Percentiles rank a stretch among this genome's conserved stretches.
phyloP scores from a whole-genome alignment of 2,888 invertebrate genomes.

The Saturnia japonica region DNA sequence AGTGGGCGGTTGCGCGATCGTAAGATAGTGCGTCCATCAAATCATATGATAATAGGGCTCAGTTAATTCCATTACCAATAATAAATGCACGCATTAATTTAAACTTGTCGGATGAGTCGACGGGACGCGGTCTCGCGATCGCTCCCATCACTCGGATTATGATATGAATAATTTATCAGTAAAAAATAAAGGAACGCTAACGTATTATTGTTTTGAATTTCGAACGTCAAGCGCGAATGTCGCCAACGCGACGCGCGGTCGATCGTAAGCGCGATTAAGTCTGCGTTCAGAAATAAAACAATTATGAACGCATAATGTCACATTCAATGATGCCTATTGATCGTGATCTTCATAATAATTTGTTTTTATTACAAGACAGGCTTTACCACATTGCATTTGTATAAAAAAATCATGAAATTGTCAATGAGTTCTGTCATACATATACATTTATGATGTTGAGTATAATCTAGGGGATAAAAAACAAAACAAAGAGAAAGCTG shows the following conservation, averaged over 20 bases:
- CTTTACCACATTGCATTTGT: slow-evolving; percentile 1
- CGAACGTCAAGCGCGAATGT: slow-evolving; percentile 62
- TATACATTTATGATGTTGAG: slow-evolving; percentile 34
- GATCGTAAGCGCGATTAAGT: slow-evolving; percentile 60
- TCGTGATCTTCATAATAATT: slow-evolving; percentile 36
- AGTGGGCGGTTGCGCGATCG: slow-evolving; percentile 72
- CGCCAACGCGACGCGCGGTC: slow-evolving; percentile 40
- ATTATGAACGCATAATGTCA: slow-evolving; percentile 48
- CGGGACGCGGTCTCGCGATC: slow-evolving; percentile 66
- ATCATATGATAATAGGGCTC: slow-evolving; percentile 80
- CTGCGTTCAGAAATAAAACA: slow-evolving; percentile 46
- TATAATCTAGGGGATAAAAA: slow-evolving; percentile 47
- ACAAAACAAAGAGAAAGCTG: slow-evolving; percentile 58
- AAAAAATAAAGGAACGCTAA: slow-evolving; percentile 59
- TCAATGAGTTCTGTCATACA: slow-evolving; percentile 22
- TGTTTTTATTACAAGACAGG: slow-evolving; percentile 17
- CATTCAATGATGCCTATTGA: slow-evolving; percentile 36
- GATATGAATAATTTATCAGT: slow-evolving; percentile 80
- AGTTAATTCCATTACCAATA: slow-evolving; percentile 82
- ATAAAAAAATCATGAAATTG: neutral
- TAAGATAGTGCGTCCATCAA: slow-evolving; percentile 80
- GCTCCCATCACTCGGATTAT: slow-evolving; percentile 78
- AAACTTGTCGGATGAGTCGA: slow-evolving; percentile 79
- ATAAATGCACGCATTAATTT: slow-evolving; percentile 82
- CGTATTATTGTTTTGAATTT: slow-evolving; percentile 77